Evolutionary conservation across 1,140 invertebrate species (phyloP), one percentile per base, ranked within the genome.

Genomic region (Hestina assimilis): DNA sequence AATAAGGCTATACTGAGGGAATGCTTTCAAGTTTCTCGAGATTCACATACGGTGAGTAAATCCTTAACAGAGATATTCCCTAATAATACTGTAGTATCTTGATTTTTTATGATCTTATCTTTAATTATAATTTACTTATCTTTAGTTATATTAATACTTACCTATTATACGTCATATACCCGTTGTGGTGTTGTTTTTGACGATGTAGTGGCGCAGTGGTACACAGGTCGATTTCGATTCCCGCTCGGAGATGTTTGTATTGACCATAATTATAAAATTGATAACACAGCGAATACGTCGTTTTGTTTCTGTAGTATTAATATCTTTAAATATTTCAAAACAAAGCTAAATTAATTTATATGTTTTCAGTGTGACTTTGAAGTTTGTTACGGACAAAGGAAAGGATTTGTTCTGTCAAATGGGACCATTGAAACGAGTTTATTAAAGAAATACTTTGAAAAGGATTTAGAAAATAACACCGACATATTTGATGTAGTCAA

Each of bases 321-420:
- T 28, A 28, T 28, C 8, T 28, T 8, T 28, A 28, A 28, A 28
- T 28, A 28, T 2, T 5, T 5, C 3, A 28, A 28, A 9, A 28
- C 2, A 28, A 5, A 9, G 3, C 26, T 28, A 2, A 28, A 5
- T 9, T 5, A 31, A 31, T 12, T 4, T 14, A 31, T 12, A 1
- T 3, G 8, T 21, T 56, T 56, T 14, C 24, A 56, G 53, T 56
- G 53, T 14, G 43, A 38, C 31, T 56, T 46, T 5, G n/a, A 47
- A 6, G 19, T n/a, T 2, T 56, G 53, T 21, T 35, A 9, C 1
- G 53, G 31, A 29, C 6, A 47, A 40, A 35, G 9, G 3, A 12
- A 23, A 5, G 33, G 53, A 17, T 56, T 46, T 17, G 4, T 56
- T 3, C 15, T 28, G 9, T 9, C 43, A 0, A 56, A 56, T 28